Evolutionary conservation across 2,888 invertebrate genomes (phyloP).

Genomic region (Pristionchus exspectatus): DNA sequence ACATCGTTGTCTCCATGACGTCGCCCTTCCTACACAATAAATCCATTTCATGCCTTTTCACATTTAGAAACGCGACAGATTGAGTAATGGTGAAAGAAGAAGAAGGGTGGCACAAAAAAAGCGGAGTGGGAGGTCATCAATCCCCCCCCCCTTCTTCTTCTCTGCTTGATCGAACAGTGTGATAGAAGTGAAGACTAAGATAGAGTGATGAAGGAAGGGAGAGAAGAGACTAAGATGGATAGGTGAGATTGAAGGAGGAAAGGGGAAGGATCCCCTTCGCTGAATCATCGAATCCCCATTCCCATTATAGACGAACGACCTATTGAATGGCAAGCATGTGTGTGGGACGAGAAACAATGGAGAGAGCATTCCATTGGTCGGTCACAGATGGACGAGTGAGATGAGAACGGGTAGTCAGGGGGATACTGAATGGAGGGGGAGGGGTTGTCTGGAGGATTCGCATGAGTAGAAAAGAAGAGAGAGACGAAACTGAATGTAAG

Average conservation of each 20-base stretch:
- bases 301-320: slow-evolving; percentile 27
- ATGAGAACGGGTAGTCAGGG: background rate
- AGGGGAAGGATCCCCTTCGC: background rate
- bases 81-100: background rate
- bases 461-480: slow-evolving; percentile 30
- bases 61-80: background rate
- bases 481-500: background rate
- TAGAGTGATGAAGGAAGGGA: background rate
- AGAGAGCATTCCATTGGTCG: background rate
- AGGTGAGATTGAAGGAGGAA: slow-evolving; percentile 26
- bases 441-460: background rate
- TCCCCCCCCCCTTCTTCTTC: background rate
- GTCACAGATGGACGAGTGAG: background rate
- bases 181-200: background rate
- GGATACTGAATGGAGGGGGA: background rate
- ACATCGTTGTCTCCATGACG: background rate
- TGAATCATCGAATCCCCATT: background rate
- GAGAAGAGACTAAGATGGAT: slow-evolving; percentile 5
- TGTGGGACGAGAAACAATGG: background rate
- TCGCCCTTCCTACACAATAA: background rate
- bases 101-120: background rate
- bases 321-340: background rate
- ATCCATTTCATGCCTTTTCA: background rate
- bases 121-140: background rate
- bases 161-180: background rate